Base-by-base conservation (phyloP, 1,140 invertebrate genomes). In the Tetragonula clypearis region DNA sequence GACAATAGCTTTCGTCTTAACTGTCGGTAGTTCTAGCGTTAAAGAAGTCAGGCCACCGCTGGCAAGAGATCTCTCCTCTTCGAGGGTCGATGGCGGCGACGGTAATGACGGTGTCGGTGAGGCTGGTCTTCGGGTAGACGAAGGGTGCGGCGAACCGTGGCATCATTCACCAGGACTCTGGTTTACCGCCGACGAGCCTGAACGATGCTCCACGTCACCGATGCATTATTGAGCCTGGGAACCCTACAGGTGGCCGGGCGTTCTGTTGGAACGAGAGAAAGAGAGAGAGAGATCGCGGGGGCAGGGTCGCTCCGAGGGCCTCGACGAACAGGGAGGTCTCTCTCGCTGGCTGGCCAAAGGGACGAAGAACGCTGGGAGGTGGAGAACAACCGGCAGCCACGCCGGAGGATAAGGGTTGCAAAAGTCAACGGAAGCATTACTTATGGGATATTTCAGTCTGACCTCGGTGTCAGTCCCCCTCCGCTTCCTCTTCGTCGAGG, bases 171-270 rank as follows among this genome's bases (percentile, higher is more conserved):
- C 86, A 75, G 86, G 82, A 80, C 82, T 75, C 55, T 87, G 90
- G 89, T 91, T 91, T 82, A 92, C 91, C 89, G 78, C 75, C 90
- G 81, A 85, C 84, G 62, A 78, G 81, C 75, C 85, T 89, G 90
- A 88, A 76, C 91, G 90, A 88, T 91, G 91, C 89, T 88, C 90
- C 86, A 88, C 88, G 90, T 92, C 91, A 80, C 86, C 90, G 88
- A 90, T 93, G 92, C 92, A 93, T 93, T 93, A 93, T 93, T 93
- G 92, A 93, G 92, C 89, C 93, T 93, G 93, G 89, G 93, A 93
- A 93, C 91, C 88, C 84, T 88, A 90, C 93, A 93, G 93, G 92
- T 93, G 93, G 88, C 85, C 83, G 75, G 85, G 85, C 84, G 84
- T 88, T 86, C 91, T 87, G 92, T 93, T 93, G 90, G 90, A 86